Evolutionary conservation across 2,113 vertebrate genomes (phyloP).

Genomic region (Varanus salvator): DNA sequence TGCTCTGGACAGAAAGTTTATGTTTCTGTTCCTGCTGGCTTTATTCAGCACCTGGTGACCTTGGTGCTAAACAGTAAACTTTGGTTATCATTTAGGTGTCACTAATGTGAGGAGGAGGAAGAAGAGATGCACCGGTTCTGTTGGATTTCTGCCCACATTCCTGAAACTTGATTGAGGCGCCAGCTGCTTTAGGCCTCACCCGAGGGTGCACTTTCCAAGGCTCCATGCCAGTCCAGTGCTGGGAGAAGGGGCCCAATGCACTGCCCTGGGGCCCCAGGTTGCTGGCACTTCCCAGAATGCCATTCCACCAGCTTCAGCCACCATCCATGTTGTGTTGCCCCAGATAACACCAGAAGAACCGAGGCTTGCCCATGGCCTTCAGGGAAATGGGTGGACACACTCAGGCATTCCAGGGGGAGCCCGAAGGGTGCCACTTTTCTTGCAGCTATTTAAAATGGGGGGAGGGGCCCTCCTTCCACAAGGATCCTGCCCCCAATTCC

Average conservation of each 20-base stretch:
- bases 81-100: too few species aligned
- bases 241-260: too few species aligned
- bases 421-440: not conserved
- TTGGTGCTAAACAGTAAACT: too few species aligned
- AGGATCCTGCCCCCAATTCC: not conserved
- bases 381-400: not conserved
- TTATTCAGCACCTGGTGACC: too few species aligned
- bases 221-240: too few species aligned
- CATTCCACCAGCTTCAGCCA: not conserved
- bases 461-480: accelerated
- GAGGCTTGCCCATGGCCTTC: not conserved
- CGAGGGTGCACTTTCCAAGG: too few species aligned
- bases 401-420: too few species aligned
- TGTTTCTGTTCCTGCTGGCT: not conserved
- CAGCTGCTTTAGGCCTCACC: not conserved
- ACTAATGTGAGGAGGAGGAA: too few species aligned
- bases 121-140: not conserved
- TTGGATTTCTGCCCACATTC: not conserved
- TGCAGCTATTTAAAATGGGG: not conserved
- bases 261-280: not conserved
- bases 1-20: not conserved
- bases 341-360: not conserved
- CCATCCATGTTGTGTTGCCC: not conserved
- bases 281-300: too few species aligned
- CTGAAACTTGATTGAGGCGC: not conserved